Base-by-base conservation (phyloP, 37 sponge, comb jelly and placozoan genomes). In the Hexactinellida sp. region DNA sequence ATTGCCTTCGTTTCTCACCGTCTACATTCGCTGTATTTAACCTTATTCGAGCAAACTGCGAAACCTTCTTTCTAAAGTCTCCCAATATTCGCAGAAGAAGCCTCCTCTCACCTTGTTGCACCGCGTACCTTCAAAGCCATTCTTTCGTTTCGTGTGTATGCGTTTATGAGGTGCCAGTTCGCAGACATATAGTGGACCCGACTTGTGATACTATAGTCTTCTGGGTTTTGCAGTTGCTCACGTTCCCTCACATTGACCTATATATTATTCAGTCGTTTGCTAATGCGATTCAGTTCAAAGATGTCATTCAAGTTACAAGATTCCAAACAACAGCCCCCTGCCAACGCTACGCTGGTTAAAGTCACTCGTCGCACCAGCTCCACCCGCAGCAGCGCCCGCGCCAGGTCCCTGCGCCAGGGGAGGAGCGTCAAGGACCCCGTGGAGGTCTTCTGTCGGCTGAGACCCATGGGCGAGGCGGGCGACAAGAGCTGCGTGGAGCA, bases 401-500 rank as follows among this genome's bases (percentile, higher is more conserved):
- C 28, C 28, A 10, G 76, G 13, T 63, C 76, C 3, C 34, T 25
- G 34, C 76, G 76, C 5, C 10, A 16, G 5, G 76, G 76, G 25
- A 63, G 13, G 76, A 63, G 13, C 13, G 76, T 1, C 3, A 7
- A 23, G 25, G 86, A 88, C 55, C 88, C 86, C 38, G 84, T 89
- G 0, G 85, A 97, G 91, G 98, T 97, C 30, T 97, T 87, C 76
- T 97, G 98, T 85, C 87, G 98, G 21, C 82, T 97, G 0, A 85
- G 93, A 1, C 98, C 98, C 21, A 55, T 97, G 37, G 54, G 38
- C 19, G 90, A 90, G 1, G 92, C 88, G 0, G 90, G 89, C 36
- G 83, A 76, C 10, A 91, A 90, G 54, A 83, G 88, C 0, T 95
- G 95, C 85, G 88, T 41, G 1, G 85, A 89, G 0, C 87, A 88